These are phyloP conservation scores for Rhizomys pruinosus DNA, from an alignment of 2,113 vertebrate genomes.

Conservation along the genomic window DNA sequence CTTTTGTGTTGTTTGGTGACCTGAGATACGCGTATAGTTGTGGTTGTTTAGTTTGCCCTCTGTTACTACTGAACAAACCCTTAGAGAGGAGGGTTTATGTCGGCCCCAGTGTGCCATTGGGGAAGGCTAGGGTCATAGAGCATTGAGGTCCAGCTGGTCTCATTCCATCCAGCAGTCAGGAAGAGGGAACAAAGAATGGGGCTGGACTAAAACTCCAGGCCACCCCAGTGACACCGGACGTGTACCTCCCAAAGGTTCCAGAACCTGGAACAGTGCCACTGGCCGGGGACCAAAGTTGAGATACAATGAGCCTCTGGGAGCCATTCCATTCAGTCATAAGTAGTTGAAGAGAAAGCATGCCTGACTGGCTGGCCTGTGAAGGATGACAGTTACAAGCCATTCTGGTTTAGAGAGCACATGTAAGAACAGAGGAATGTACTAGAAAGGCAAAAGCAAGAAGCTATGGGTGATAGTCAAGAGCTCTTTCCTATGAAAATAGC, in stretches of 20 bases:
- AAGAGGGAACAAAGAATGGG: background rate
- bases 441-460: background rate
- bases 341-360: background rate
- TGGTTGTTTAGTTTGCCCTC: background rate
- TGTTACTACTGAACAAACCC: too few relatives aligned
- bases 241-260: background rate
- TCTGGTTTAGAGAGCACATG: background rate
- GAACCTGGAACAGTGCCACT: too few relatives aligned
- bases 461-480: background rate
- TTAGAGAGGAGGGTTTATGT: background rate
- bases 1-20: background rate
- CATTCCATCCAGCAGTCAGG: too few relatives aligned
- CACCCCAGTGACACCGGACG: too few relatives aligned
- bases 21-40: background rate
- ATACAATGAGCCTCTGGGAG: background rate
- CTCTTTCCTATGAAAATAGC: background rate
- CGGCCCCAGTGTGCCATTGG: too few relatives aligned
- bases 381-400: too few relatives aligned
- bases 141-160: background rate
- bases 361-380: background rate
- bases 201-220: background rate
- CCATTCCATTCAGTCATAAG: too few relatives aligned
- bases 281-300: background rate
- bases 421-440: background rate
- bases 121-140: background rate